A percentile compares a stretch with the other conserved stretches of the same genome.
phyloP scores from a whole-genome alignment of 2,797 vertebrate genomes.

The Picus viridis region DNA sequence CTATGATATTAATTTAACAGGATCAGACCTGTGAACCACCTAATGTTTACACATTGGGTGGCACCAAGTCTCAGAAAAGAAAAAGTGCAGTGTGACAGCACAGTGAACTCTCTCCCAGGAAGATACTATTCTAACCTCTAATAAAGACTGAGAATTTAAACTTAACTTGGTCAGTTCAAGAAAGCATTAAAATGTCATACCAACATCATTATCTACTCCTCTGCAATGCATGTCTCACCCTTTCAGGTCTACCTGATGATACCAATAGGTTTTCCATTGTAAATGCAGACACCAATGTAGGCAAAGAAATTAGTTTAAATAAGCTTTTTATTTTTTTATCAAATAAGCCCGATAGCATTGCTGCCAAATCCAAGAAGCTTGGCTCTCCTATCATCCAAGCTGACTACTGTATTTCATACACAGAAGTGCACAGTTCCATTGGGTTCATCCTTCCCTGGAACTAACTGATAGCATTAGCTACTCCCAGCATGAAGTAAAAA shows the following conservation, averaged over 20 bases:
- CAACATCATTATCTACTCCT: background rate
- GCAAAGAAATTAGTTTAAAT: background rate
- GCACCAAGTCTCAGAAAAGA: background rate
- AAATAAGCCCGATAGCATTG: background rate
- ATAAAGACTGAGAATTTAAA: background rate
- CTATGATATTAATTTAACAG: slow-evolving; percentile 56
- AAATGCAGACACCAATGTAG: background rate
- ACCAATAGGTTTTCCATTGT: background rate
- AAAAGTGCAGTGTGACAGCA: background rate
- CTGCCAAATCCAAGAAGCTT: background rate
- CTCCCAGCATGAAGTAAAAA: background rate
- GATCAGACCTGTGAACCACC: slow-evolving; percentile 55
- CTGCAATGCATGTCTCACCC: background rate
- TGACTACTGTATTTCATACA: background rate
- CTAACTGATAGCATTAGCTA: background rate
- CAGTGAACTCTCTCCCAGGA: background rate
- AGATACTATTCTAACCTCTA: background rate
- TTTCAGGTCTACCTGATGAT: background rate
- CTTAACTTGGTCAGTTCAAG: background rate
- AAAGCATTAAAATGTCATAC: background rate
- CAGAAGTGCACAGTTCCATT: accelerated
- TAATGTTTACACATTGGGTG: background rate
- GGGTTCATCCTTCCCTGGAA: background rate
- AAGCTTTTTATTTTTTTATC: background rate
- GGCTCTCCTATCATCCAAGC: background rate